Base-by-base conservation (phyloP, 2,888 invertebrate genomes). In the Acronicta aceris region DNA sequence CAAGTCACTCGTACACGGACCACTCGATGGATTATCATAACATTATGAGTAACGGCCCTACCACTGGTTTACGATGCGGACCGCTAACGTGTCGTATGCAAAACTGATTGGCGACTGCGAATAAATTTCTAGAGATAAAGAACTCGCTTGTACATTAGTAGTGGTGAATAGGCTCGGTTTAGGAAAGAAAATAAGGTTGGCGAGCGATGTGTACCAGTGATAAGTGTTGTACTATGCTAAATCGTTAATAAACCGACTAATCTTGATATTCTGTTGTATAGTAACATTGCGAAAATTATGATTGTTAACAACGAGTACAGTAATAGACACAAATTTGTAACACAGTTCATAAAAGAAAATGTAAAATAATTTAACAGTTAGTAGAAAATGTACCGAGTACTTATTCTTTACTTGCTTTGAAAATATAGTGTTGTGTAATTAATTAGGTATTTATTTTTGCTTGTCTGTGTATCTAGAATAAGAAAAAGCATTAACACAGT, bases 11-110 rank as follows among this genome's bases (percentile, higher is more conserved):
- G 78, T 63, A 70, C 68, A 76, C 76, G 71, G 59, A 62, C 65
- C 61, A 73, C 71, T 78, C 78, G 68, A 75, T 70, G 77, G 77
- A 80, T 80, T 80, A 80, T 80, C 81, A 81, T 81, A 81, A 81
- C 79, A 79, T 79, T 76, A 79, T 79, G 79, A 79, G 72, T 79
- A 79, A 79, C 79, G 78, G 79, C 74, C 65, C 46, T 70, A 74
- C 78, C 76, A 77, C 65, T 74, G 78, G 78, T 78, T 79, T 78
- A 79, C 79, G 77, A 71, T 59, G 69, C 69, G 38, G 59, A 63
- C 46, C 51, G 48, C 55, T 58, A 68, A 73, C 76, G 77, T 78
- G 78, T 78, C 74, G 76, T 78, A 78, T 78, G 78, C 79, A 78
- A 78, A 78, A 74, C 79, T 78, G 78, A 78, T 78, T 78, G 79